Evolutionary conservation across 2,888 invertebrate genomes (phyloP).

Genomic region (Patella depressa): DNA sequence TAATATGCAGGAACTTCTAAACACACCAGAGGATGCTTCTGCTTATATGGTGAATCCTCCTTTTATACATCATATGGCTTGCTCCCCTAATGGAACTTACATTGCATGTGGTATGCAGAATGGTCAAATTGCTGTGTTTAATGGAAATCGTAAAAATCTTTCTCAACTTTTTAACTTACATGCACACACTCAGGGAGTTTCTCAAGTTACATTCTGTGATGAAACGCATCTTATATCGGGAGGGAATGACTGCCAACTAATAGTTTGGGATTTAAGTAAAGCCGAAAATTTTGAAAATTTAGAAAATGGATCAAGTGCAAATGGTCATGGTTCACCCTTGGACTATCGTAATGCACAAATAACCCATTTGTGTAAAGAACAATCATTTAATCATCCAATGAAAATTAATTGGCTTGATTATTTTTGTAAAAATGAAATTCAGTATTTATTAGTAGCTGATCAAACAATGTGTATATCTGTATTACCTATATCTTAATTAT

Average conservation of each 20-base stretch:
- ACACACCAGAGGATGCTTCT: conserved; percentile 48
- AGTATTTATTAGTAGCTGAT: conserved; percentile 61
- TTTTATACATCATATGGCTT: conserved; percentile 62
- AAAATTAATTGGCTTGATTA: conserved; percentile 68
- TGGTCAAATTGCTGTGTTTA: conserved; percentile 63
- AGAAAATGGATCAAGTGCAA: conserved; percentile 20
- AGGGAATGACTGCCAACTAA: conserved; percentile 63
- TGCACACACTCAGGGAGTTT: conserved; percentile 65
- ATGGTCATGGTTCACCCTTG: conserved; percentile 38
- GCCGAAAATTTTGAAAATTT: conserved; percentile 36
- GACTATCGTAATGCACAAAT: conserved; percentile 47
- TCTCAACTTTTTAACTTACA: conserved; percentile 54
- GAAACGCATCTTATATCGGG: conserved; percentile 57
- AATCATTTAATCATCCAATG: conserved; percentile 48
- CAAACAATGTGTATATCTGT: conserved; percentile 40
- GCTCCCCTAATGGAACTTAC: conserved; percentile 49
- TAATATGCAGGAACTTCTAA: conserved; percentile 64
- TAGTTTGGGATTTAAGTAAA: conserved; percentile 61
- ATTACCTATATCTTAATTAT: neutral
- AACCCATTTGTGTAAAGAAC: conserved; percentile 48
- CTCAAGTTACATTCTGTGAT: conserved; percentile 65
- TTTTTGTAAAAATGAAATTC: conserved; percentile 38
- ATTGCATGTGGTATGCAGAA: conserved; percentile 66
- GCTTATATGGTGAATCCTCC: conserved; percentile 67
- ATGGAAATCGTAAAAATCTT: conserved; percentile 53